phyloP scores from a whole-genome alignment of 2,113 vertebrate genomes.

The Pogonocichla stellata region DNA sequence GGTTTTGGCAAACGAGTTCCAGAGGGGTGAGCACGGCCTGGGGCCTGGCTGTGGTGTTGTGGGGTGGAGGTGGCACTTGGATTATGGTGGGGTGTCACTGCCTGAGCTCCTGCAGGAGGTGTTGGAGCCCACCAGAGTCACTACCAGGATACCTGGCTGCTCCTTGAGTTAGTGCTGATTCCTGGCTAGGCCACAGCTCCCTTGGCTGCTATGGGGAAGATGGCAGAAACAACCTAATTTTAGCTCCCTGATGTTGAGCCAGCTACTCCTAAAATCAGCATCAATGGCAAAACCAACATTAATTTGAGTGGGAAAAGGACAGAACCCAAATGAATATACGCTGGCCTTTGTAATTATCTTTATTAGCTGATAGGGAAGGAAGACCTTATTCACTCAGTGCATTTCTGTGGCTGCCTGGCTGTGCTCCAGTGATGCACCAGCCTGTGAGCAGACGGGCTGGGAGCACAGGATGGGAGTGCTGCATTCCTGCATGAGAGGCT shows the following conservation, averaged over 20 bases:
- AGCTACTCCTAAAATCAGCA: constrained; percentile 6
- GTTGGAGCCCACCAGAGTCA: not conserved
- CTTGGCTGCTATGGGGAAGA: not conserved
- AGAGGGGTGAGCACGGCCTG: accelerated
- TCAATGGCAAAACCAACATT: not conserved
- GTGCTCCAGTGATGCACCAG: constrained; percentile 14
- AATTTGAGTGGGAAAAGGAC: constrained; percentile 37
- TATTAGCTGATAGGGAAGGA: constrained; percentile 49
- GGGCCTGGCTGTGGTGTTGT: not conserved
- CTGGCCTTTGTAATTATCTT: constrained; percentile 47
- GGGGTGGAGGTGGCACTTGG: not conserved
- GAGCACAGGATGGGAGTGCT: not conserved
- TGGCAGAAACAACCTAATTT: not conserved
- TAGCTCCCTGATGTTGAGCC: not conserved
- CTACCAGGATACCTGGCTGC: not conserved
- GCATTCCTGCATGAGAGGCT: not conserved
- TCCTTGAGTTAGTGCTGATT: not conserved
- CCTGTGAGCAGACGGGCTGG: constrained; percentile 38
- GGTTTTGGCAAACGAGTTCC: not conserved
- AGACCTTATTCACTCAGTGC: not conserved
- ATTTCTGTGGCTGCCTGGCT: constrained; percentile 39
- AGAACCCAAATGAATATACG: not conserved
- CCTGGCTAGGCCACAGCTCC: not conserved
- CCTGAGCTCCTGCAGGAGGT: not conserved
- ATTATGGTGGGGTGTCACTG: accelerated